Percentiles rank a stretch among this genome's conserved stretches.
Evolutionary conservation across 2,888 invertebrate species (phyloP).

Genomic region (Orthosia gothica): DNA sequence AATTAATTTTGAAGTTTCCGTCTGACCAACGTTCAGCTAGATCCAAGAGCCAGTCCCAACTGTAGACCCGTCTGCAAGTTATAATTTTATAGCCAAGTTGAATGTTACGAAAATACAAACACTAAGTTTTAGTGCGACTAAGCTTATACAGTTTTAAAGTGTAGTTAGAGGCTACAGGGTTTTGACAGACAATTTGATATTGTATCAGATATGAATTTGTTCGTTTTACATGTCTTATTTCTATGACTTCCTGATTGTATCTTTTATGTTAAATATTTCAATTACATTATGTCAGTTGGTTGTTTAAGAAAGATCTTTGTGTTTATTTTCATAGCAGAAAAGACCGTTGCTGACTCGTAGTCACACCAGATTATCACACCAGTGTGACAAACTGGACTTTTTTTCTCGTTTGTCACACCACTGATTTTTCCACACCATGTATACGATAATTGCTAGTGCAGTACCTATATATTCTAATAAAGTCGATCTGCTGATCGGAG

Average conservation of each 20-base stretch:
- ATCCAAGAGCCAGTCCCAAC: conserved; percentile 73
- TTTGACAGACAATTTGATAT: conserved; percentile 38
- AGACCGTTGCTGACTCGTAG: too few relatives aligned
- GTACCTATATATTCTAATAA: too few relatives aligned
- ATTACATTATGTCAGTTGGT: conserved; percentile 2
- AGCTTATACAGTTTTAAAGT: conserved; percentile 46
- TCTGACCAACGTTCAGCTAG: conserved; percentile 78
- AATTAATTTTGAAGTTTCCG: conserved; percentile 88
- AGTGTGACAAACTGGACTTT: too few relatives aligned
- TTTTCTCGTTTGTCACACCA: too few relatives aligned
- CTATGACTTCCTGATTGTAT: conserved; percentile 15
- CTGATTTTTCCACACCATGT: too few relatives aligned
- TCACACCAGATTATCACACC: too few relatives aligned
- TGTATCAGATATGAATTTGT: conserved; percentile 22
- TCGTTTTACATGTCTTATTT: conserved; percentile 2
- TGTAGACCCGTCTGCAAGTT: conserved; percentile 77
- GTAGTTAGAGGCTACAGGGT: conserved; percentile 4
- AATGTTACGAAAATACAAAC: conserved; percentile 67
- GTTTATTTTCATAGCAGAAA: conserved; percentile 3
- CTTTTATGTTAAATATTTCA: conserved; percentile 19
- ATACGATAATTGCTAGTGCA: too few relatives aligned
- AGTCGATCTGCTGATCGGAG: too few relatives aligned
- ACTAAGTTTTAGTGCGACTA: conserved; percentile 58
- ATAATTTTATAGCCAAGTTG: conserved; percentile 79
- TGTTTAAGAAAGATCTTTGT: background rate